These are phyloP conservation scores for Lasioglossum baleicum DNA, from an alignment of 1,140 invertebrate genomes.

Conservation along the genomic window DNA sequence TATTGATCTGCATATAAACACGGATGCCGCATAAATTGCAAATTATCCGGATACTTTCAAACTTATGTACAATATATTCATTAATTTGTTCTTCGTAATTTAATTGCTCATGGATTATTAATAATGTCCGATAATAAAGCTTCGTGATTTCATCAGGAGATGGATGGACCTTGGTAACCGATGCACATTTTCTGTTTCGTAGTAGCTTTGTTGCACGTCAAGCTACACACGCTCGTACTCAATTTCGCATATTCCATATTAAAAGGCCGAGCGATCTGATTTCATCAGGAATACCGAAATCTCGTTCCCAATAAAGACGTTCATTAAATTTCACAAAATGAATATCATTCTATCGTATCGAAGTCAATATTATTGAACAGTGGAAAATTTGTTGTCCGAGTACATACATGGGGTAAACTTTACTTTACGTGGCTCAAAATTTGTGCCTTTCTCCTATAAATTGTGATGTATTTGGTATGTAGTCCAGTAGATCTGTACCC, in stretches of 20 bases:
- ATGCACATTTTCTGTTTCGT: not conserved
- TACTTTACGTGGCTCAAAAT: no score
- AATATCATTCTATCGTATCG: no score
- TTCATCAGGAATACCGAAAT: no score
- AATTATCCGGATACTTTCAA: not conserved
- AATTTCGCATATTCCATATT: not conserved
- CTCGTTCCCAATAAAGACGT: no score
- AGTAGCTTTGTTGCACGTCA: not conserved
- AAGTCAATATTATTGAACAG: no score
- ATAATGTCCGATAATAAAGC: not conserved
- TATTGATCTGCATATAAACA: not conserved
- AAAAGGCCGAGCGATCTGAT: not conserved
- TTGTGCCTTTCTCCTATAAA: no score
- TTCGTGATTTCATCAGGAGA: not conserved
- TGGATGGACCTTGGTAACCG: not conserved
- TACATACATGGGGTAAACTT: no score
- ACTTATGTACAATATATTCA: no score
- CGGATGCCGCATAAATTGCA: not conserved
- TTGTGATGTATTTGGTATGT: no score
- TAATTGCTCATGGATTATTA: constrained; percentile 1
- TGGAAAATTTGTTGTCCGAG: no score
- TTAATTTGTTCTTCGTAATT: not conserved
- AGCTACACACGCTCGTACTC: not conserved
- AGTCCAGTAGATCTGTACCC: no score
- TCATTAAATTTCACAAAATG: no score